phyloP scores from a whole-genome alignment of 2,888 invertebrate species.

The Mythimna impura region DNA sequence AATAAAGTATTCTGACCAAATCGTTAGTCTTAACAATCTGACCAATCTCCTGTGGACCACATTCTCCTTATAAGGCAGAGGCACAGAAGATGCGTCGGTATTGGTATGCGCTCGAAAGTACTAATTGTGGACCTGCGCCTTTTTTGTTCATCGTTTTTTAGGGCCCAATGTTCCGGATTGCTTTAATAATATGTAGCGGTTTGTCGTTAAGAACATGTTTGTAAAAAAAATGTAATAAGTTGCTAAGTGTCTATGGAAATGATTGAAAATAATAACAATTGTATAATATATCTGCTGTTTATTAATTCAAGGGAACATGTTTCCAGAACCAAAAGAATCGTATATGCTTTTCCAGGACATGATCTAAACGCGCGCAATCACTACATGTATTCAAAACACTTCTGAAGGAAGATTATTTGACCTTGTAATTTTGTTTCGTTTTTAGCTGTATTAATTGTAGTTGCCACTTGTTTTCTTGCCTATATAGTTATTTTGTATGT shows the following conservation, averaged over 20 bases:
- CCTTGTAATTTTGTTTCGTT: too few relatives aligned
- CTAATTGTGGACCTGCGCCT: constrained; percentile 81
- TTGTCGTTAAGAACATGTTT: constrained; percentile 4
- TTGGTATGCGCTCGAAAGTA: constrained; percentile 87
- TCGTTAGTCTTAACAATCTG: constrained; percentile 65
- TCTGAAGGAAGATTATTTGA: too few relatives aligned
- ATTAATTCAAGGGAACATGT: too few relatives aligned
- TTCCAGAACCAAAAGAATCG: too few relatives aligned
- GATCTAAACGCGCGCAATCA: too few relatives aligned
- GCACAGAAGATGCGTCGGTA: constrained; percentile 79
- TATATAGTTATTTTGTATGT: too few relatives aligned
- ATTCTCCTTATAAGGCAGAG: constrained; percentile 72
- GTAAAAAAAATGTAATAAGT: neutral
- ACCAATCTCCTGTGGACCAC: constrained; percentile 61
- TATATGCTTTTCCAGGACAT: too few relatives aligned
- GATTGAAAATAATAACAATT: neutral
- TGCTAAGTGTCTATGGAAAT: neutral
- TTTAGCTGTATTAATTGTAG: too few relatives aligned
- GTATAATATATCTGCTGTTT: too few relatives aligned
- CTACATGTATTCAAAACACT: too few relatives aligned
- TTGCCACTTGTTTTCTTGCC: too few relatives aligned
- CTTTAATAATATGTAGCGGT: constrained; percentile 57
- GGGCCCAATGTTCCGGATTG: constrained; percentile 61
- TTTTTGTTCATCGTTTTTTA: constrained; percentile 63
- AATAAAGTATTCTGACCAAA: constrained; percentile 61